These are phyloP conservation scores for Drosophila niveifrons DNA, from an alignment of 2,888 invertebrate genomes.

Conservation along the genomic window DNA sequence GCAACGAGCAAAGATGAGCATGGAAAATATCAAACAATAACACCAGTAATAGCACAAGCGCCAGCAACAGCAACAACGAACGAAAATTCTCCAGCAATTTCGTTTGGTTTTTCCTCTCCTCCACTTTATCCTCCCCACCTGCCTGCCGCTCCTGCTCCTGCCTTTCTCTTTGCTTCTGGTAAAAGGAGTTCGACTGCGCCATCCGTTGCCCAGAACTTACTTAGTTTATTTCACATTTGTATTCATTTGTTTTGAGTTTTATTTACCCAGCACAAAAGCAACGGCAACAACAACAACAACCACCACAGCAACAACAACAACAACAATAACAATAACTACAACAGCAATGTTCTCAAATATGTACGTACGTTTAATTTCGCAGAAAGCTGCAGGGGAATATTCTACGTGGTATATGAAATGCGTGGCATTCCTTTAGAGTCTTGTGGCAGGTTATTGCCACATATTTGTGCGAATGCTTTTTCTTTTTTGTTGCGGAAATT, in stretches of 20 bases:
- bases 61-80: constrained; percentile 8
- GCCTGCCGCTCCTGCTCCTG: not conserved
- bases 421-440: not conserved
- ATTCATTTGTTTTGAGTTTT: constrained; percentile 76
- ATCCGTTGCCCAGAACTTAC: constrained; percentile 59
- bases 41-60: constrained; percentile 33
- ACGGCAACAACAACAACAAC: constrained; percentile 15
- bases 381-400: constrained; percentile 40
- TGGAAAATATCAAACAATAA: constrained; percentile 70
- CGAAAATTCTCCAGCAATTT: constrained; percentile 43
- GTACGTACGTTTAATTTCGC: constrained; percentile 57
- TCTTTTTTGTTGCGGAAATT: constrained; percentile 12
- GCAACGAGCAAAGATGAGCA: constrained; percentile 62
- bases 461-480: constrained; percentile 25
- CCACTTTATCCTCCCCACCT: no score
- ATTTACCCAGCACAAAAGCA: constrained; percentile 61
- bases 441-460: constrained; percentile 41
- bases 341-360: constrained; percentile 30
- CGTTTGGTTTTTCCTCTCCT: constrained; percentile 22
- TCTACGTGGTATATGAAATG: constrained; percentile 21
- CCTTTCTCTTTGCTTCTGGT: constrained; percentile 2
- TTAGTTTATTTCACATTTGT: constrained; percentile 78
- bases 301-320: constrained; percentile 1
- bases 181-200: constrained; percentile 24
- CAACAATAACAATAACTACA: not conserved